Evolutionary conservation across 2,797 vertebrate genomes (phyloP).

Genomic region (Clamator glandarius): DNA sequence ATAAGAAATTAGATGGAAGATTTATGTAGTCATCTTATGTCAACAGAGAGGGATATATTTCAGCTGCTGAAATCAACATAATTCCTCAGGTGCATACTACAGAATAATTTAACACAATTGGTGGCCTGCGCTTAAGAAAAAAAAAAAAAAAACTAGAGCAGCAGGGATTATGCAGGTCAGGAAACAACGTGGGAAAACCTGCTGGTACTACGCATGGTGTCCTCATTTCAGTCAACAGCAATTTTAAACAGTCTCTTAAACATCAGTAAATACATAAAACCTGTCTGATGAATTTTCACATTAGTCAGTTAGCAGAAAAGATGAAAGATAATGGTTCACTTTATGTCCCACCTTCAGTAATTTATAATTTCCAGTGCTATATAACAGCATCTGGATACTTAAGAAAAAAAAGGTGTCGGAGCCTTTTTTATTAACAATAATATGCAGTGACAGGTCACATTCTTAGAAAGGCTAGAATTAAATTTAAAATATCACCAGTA

Average conservation of each 20-base stretch:
- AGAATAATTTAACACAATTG: conserved; percentile 33
- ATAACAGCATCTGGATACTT: background rate
- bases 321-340: background rate
- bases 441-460: background rate
- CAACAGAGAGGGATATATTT: background rate
- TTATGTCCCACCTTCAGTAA: background rate
- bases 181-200: conserved; percentile 30
- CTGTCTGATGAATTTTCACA: background rate
- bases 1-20: background rate
- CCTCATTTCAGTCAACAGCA: background rate
- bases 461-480: background rate
- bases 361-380: background rate
- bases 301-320: background rate
- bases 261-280: background rate
- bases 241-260: background rate
- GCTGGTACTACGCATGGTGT: background rate
- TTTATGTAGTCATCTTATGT: background rate
- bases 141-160: background rate
- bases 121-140: conserved; percentile 29
- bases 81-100: background rate
- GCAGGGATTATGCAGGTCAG: conserved; percentile 36
- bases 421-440: background rate
- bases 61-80: background rate
- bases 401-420: background rate
- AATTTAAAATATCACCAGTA: background rate